Percentiles rank a stretch among this genome's conserved stretches.
Evolutionary conservation across 2,797 vertebrate genomes (phyloP).

Genomic region (Novumbra hubbsi): DNA sequence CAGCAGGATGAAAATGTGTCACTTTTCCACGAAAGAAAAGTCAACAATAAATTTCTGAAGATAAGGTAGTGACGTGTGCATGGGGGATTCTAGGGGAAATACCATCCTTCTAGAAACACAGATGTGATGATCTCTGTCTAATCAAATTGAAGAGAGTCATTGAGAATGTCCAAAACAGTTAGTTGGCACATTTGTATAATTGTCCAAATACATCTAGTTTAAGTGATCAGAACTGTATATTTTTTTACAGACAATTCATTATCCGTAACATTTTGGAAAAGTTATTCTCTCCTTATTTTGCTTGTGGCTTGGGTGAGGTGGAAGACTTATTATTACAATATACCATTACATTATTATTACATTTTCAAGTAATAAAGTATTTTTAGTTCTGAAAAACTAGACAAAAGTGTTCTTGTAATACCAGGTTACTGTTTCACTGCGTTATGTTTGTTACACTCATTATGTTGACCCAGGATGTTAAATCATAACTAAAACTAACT

Average conservation of each 20-base stretch:
- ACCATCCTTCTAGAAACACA: neutral
- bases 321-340: neutral
- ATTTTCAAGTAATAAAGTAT: no score
- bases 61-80: constrained; percentile 63
- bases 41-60: constrained; percentile 75
- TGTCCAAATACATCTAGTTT: neutral
- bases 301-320: neutral
- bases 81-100: constrained; percentile 39
- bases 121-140: neutral
- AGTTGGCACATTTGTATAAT: neutral
- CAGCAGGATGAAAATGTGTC: constrained; percentile 66
- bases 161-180: neutral
- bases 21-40: constrained; percentile 72
- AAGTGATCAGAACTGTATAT: neutral
- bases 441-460: no score
- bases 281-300: neutral
- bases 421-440: no score
- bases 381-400: no score
- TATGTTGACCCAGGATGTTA: no score
- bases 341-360: no score
- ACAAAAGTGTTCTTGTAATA: no score
- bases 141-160: neutral
- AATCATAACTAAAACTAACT: no score
- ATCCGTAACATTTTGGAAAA: neutral
- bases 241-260: neutral